Conservation (phyloP, 2,888 invertebrate genomes). For the Cantharis lateralis region DNA sequence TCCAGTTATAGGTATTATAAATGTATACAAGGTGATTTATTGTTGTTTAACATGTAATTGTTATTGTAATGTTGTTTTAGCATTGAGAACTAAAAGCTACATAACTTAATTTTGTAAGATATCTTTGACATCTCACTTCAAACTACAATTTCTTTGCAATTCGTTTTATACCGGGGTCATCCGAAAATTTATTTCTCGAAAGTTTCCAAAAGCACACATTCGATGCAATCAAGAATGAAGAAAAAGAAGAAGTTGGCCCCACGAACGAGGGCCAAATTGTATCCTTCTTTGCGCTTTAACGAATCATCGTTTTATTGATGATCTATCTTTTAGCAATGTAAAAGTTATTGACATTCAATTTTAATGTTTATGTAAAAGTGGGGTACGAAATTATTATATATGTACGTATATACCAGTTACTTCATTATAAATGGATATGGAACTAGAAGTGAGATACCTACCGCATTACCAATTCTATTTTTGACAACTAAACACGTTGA, state of each 20-base stretch:
- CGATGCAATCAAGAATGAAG: too few species aligned
- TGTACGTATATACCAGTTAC: neutral
- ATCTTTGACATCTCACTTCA: neutral
- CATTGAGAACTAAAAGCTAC: neutral
- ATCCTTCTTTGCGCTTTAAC: neutral
- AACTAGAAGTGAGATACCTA: neutral
- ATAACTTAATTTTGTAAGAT: neutral
- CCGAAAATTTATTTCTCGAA: neutral
- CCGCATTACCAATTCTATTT: neutral
- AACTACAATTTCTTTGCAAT: neutral
- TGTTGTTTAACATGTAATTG: neutral
- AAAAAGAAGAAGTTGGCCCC: too few species aligned
- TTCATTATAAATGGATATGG: neutral
- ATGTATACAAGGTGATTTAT: neutral
- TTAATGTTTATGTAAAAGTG: neutral
- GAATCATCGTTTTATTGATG: neutral
- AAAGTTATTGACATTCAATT: neutral
- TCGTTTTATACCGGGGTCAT: neutral
- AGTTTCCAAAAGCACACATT: too few species aligned
- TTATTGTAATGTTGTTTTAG: neutral
- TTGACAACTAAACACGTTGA: neutral
- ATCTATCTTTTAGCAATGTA: neutral
- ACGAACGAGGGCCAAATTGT: too few species aligned
- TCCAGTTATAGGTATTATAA: neutral
- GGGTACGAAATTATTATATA: neutral